Conservation (phyloP, 2,113 vertebrate species). For the Fulmarus glacialis region DNA sequence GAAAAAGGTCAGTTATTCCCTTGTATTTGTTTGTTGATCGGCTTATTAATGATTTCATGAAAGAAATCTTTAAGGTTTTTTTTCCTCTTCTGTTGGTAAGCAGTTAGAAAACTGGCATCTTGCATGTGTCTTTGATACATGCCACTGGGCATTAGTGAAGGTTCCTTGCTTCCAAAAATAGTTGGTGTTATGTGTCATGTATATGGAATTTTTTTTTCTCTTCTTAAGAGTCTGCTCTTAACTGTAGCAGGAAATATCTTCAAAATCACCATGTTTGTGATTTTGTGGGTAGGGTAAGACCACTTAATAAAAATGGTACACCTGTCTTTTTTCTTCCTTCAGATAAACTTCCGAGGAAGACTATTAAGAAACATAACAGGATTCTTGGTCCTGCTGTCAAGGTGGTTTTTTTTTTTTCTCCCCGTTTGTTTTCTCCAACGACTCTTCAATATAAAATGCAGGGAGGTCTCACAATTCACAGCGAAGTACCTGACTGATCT, state of each 20-base stretch:
- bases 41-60: not conserved
- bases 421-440: not conserved
- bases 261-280: not conserved
- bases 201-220: not conserved
- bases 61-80: not conserved
- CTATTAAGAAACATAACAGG: not conserved
- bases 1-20: not conserved
- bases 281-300: not conserved
- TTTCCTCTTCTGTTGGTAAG: not conserved
- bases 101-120: not conserved
- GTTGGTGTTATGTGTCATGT: not conserved
- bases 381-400: not conserved
- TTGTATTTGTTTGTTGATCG: not conserved
- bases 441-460: not conserved
- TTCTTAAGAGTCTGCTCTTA: not conserved
- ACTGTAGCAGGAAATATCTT: not conserved
- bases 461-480: not conserved
- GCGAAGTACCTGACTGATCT: not conserved
- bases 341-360: not conserved
- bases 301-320: not conserved
- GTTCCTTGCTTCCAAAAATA: not conserved
- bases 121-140: not conserved
- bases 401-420: not conserved
- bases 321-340: not conserved
- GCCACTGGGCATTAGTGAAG: not conserved